These are phyloP conservation scores for Zaprionus kolodkinae DNA, from an alignment of 1,140 invertebrate species.

Conservation along the genomic window DNA sequence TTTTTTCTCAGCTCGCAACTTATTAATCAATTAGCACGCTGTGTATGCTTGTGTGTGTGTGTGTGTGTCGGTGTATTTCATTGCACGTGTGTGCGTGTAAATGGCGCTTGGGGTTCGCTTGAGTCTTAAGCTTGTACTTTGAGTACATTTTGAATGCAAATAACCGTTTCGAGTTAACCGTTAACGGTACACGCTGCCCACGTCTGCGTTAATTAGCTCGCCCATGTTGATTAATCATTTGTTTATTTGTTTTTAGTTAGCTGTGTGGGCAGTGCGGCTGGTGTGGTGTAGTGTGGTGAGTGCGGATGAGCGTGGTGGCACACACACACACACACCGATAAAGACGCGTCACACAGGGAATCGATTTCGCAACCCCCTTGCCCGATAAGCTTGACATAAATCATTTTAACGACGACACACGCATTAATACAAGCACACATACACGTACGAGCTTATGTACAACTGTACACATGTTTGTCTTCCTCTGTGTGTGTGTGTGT, in stretches of 20 bases:
- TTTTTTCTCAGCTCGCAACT: constrained; percentile 17
- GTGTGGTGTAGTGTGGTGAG: background rate
- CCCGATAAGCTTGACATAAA: constrained; percentile 75
- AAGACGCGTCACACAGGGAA: background rate
- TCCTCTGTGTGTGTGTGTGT: background rate
- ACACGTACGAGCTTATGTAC: constrained; percentile 2
- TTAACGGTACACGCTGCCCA: constrained; percentile 21
- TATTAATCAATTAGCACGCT: constrained; percentile 66
- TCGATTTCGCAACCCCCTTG: constrained; percentile 43
- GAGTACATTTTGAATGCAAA: constrained; percentile 34
- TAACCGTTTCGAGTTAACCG: constrained; percentile 4
- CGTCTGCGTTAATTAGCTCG: constrained; percentile 39
- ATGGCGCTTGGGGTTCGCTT: constrained; percentile 6
- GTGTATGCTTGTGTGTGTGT: constrained; percentile 27
- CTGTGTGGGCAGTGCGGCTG: background rate
- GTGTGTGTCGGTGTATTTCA: background rate
- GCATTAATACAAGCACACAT: constrained; percentile 8
- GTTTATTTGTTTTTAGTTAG: constrained; percentile 5
- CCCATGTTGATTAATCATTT: constrained; percentile 22
- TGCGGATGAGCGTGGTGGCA: background rate
- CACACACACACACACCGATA: background rate
- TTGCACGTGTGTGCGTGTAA: constrained; percentile 1
- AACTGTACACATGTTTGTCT: background rate
- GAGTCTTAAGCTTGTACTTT: constrained; percentile 33
- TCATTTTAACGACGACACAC: constrained; percentile 70